These are phyloP conservation scores for Melanogrammus aeglefinus DNA, from an alignment of 2,797 vertebrate genomes.

Conservation along the genomic window DNA sequence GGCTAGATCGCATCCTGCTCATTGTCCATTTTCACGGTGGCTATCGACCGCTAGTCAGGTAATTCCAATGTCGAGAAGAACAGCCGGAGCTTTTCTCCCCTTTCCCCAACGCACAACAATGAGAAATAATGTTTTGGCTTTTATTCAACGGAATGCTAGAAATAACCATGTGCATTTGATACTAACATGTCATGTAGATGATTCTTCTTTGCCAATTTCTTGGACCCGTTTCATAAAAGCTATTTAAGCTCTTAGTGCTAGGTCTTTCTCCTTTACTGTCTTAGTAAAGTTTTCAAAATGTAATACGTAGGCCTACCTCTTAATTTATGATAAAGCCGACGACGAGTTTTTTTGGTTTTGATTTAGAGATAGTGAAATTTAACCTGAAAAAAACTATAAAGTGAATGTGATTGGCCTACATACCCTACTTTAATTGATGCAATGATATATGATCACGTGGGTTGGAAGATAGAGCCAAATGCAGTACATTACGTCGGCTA, in stretches of 20 bases:
- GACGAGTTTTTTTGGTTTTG: not conserved
- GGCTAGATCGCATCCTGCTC: constrained; percentile 48
- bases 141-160: not conserved
- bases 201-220: not conserved
- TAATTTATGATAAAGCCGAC: not conserved
- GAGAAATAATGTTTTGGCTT: not conserved
- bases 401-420: not conserved
- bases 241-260: not conserved
- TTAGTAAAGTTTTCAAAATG: not conserved
- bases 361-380: not conserved
- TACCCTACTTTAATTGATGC: not conserved
- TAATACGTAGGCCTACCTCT: not conserved
- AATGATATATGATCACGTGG: not conserved
- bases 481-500: not conserved
- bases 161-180: not conserved
- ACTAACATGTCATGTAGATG: not conserved
- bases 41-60: constrained; percentile 51
- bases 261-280: not conserved
- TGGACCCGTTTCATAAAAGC: not conserved
- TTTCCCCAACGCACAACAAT: not conserved
- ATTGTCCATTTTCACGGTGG: constrained; percentile 43
- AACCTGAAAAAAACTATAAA: not conserved
- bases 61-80: constrained; percentile 51
- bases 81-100: constrained; percentile 6
- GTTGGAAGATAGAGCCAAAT: not conserved